phyloP scores from a whole-genome alignment of 2,113 vertebrate species.

The Chionomys nivalis region DNA sequence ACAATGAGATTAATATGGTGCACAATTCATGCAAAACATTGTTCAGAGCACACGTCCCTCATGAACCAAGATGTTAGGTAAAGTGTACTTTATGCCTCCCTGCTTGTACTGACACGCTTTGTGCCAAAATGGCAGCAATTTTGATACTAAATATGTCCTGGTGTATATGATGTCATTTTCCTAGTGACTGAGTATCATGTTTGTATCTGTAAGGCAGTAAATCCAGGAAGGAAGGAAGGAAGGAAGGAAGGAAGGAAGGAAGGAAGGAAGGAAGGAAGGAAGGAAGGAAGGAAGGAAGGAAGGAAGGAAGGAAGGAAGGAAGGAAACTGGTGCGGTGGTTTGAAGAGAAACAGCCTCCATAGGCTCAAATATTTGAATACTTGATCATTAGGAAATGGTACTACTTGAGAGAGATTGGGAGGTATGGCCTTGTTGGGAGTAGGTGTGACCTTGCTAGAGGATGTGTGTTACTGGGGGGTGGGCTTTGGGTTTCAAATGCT shows the following conservation, averaged over 20 bases:
- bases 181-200: background rate
- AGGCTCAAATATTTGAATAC: background rate
- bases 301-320: background rate
- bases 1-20: background rate
- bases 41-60: background rate
- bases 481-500: background rate
- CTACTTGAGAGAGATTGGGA: background rate
- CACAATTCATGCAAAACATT: background rate
- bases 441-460: background rate
- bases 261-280: background rate
- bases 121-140: background rate
- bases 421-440: background rate
- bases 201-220: background rate
- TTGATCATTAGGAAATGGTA: background rate
- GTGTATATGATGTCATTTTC: background rate
- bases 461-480: background rate
- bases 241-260: background rate
- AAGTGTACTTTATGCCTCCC: background rate
- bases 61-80: background rate
- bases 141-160: background rate
- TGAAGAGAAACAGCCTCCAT: background rate
- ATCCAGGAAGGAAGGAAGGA: background rate
- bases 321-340: background rate
- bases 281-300: background rate
- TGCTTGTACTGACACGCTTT: background rate